Conservation (phyloP, 1,140 invertebrate genomes). For the Acyrthosiphon pisum region DNA sequence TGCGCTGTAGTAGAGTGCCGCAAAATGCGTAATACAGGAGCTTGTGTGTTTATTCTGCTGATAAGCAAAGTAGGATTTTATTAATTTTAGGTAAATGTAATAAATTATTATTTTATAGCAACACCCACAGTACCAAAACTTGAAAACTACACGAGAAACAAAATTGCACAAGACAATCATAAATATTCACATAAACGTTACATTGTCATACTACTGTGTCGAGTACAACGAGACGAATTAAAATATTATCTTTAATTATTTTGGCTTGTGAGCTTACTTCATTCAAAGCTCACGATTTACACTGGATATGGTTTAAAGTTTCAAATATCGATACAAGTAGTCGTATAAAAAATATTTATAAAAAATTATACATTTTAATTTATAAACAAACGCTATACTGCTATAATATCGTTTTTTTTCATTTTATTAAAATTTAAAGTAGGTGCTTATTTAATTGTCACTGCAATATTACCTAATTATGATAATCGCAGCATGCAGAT, state of each 20-base stretch:
- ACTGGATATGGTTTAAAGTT: not conserved
- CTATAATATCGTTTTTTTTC: not conserved
- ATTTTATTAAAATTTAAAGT: not conserved
- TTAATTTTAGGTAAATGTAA: not conserved
- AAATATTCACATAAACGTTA: not conserved
- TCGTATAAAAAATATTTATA: not conserved
- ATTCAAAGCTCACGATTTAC: not conserved
- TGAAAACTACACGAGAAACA: not conserved
- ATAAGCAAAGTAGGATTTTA: not conserved
- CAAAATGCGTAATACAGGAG: not conserved
- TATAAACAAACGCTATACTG: not conserved
- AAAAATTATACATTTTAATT: not conserved
- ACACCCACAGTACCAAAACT: not conserved
- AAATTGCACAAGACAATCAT: not conserved
- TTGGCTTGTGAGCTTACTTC: not conserved
- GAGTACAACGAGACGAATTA: not conserved
- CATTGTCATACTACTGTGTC: not conserved
- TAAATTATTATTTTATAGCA: not conserved
- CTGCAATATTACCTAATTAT: not conserved
- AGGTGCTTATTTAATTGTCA: not conserved
- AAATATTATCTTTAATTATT: not conserved
- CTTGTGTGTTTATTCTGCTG: not conserved
- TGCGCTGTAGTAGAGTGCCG: not conserved
- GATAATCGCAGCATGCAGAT: not conserved
- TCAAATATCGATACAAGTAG: not conserved